These are phyloP conservation scores for Solea senegalensis DNA, from an alignment of 2,113 vertebrate genomes.

Conservation along the genomic window DNA sequence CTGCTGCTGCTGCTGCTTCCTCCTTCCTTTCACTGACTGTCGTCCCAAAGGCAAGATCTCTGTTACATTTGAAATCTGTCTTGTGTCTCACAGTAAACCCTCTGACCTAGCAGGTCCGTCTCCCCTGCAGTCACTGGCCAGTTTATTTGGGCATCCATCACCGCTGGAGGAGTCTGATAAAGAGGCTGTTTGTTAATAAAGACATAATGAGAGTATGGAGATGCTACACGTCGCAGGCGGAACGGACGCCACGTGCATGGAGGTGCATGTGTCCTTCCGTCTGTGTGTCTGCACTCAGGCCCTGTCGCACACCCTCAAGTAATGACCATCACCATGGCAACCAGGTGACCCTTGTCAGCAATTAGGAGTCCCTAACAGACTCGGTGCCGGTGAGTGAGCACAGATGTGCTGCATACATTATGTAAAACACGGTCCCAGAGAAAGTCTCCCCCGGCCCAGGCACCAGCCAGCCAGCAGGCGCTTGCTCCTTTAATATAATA, in stretches of 20 bases:
- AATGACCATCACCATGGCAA: slow-evolving; percentile 67
- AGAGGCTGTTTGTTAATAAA: slow-evolving; percentile 41
- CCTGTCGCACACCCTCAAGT: slow-evolving; percentile 47
- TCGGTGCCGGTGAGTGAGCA: slow-evolving; percentile 32
- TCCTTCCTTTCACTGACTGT: slow-evolving; percentile 12
- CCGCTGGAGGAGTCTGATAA: slow-evolving; percentile 5
- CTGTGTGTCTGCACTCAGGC: slow-evolving; percentile 11
- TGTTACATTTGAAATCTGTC: slow-evolving; percentile 15
- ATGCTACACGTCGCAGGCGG: neutral
- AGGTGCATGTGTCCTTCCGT: neutral
- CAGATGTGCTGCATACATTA: slow-evolving; percentile 68
- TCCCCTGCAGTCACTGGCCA: slow-evolving; percentile 12
- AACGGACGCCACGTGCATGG: neutral
- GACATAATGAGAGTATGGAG: slow-evolving; percentile 49
- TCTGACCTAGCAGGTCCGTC: neutral
- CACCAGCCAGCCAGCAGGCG: slow-evolving; percentile 8
- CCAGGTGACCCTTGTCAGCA: slow-evolving; percentile 76
- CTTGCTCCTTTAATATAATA: slow-evolving; percentile 58
- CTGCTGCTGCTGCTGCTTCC: neutral
- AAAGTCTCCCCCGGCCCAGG: slow-evolving; percentile 42
- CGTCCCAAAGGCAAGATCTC: slow-evolving; percentile 33
- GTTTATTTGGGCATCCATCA: slow-evolving; percentile 28
- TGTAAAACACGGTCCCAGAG: slow-evolving; percentile 64
- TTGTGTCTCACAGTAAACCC: slow-evolving; percentile 17
- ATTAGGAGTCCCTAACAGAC: slow-evolving; percentile 73